Base-by-base conservation (phyloP, 2,888 invertebrate species). In the Andrena bucephala region DNA sequence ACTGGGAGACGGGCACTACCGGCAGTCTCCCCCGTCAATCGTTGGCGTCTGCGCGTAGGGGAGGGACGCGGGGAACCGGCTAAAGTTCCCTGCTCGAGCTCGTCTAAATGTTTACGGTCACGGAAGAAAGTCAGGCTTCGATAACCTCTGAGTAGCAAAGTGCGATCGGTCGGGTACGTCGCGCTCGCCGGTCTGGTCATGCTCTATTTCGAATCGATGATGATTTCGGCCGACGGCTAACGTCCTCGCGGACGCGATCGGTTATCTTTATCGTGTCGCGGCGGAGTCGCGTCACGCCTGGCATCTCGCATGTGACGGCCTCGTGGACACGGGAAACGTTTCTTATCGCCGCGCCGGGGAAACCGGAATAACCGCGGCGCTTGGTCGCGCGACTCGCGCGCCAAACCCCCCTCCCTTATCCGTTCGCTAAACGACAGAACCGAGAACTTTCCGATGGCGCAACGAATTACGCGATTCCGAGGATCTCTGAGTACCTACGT, bases 41-140 rank as follows among this genome's bases (percentile, higher is more conserved):
- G 20, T 0, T 33, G 7, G 6, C 16, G n/a, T 13, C 42, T n/a
- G 62, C 24, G 24, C 20, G 59, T 20, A 59, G 3, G 10, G 2
- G 13, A 8, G 2, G 6, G 7, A 10, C 27, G 0, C 1, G 8
- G 42, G 16, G 6, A 13, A 63, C 7, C 29, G n/a, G 4, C 8
- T 10, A 27, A 24, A 31, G 20, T 31, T 52, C 24, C 36, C 60
- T 3, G n/a, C 20, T 13, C n/a, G 24, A 20, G 10, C 2, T 10
- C 5, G 6, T 36, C 33, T 1, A n/a, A 67, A 8, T 42, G 48
- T 62, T 82, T 66, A 67, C 66, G 0, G 60, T 70, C 20, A 8
- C n/a, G 42, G 71, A 82, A 72, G 59, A 68, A 63, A 82, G 72
- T 68, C 71, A 71, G 27, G 24, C 63, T 20, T 68, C 68, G 82